Conservation (phyloP, 2,888 invertebrate species). For the Lucinisca nassula region DNA sequence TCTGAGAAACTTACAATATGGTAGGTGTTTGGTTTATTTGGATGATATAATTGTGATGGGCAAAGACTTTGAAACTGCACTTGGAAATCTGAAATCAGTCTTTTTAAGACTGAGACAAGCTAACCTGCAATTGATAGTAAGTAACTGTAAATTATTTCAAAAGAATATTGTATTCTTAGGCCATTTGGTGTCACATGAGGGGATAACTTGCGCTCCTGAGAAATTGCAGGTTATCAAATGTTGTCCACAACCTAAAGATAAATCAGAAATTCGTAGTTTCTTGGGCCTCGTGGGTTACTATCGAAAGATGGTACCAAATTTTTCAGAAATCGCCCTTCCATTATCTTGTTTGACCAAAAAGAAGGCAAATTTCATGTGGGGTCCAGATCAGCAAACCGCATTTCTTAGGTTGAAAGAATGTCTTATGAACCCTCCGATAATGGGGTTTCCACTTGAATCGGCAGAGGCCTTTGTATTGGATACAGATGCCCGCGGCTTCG, state of each 20-base stretch:
- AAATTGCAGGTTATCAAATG: conserved; percentile 16
- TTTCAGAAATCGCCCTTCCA: conserved; percentile 22
- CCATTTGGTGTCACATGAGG: conserved; percentile 9
- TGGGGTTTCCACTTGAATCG: conserved; percentile 4
- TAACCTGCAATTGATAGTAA: conserved; percentile 9
- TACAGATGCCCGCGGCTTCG: not conserved
- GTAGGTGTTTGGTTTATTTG: too few species aligned
- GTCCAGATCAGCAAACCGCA: not conserved
- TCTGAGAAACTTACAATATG: too few species aligned
- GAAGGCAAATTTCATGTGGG: not conserved
- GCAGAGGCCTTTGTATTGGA: not conserved
- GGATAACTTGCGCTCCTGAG: not conserved
- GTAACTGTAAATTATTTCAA: conserved; percentile 32
- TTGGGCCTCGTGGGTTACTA: conserved; percentile 24
- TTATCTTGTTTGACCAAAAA: conserved; percentile 8
- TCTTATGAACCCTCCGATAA: not conserved
- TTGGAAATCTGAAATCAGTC: conserved; percentile 1
- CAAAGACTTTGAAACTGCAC: conserved; percentile 2
- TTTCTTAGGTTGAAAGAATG: not conserved
- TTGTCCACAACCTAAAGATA: conserved; percentile 12
- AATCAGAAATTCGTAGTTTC: conserved; percentile 9
- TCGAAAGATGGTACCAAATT: conserved; percentile 14
- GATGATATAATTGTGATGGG: too few species aligned
- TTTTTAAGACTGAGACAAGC: conserved; percentile 6
- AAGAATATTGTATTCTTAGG: conserved; percentile 13